Base-by-base conservation (phyloP, 2,113 vertebrate genomes). In the Tragelaphus imberbis region DNA sequence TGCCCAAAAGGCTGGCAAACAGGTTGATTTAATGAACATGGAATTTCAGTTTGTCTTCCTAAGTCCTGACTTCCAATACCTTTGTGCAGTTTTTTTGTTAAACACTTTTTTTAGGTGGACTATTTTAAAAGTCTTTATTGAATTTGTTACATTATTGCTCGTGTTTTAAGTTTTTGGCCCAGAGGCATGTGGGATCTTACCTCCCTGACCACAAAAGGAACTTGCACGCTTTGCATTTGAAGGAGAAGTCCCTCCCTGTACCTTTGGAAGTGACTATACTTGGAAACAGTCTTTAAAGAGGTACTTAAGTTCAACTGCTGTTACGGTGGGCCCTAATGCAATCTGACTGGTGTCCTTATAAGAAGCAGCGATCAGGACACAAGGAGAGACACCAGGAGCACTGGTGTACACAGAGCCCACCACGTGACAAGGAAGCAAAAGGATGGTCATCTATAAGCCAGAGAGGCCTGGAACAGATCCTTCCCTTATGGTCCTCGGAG, bases 371-470 rank as follows among this genome's bases (percentile, higher is more conserved):
- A 61, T 58, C 27, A 47, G 40, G 7, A 68, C 19, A 25, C 13
- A 13, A 23, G 63, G 56, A 11, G 10, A 40, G 7, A 68, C 12
- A 15, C 7, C 16, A 33, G 77, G 56, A 8, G 10, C 36, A 14
- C 25, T 13, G 25, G 36, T 47, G 55, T 49, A 33, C 5, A 61
- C 6, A 65, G 16, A n/a, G 15, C 49, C 15, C 7, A 58, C 21
- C 33, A 2, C 2, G 11, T 55, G 23, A 40, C 36, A 12, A 84
- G 13, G 15, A 47, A n/a, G 51, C 7, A 25, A 51, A 33, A 30
- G 27, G 27, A 1, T 0, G 6, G 27, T 6, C 44, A 17, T 23
- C 11, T 36, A 1, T 5, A 49, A 55, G 10, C 27, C 47, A 13
- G 25, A 61, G 19, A 87, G 33, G 19, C 51, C 11, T 17, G 30